Evolutionary conservation across 2,888 invertebrate genomes (phyloP).

Genomic region (Drosophila borborema): DNA sequence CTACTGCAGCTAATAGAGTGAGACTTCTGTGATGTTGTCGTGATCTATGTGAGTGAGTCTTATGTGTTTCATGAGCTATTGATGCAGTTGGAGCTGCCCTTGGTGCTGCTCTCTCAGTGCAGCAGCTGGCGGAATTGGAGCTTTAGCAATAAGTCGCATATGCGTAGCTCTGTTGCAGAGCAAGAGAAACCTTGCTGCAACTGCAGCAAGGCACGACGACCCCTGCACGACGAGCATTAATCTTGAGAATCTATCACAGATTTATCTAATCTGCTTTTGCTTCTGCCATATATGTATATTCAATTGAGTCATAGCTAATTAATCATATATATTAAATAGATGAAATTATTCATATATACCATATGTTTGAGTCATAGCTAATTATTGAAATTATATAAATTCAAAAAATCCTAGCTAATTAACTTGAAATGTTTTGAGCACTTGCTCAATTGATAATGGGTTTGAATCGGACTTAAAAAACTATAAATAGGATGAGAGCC

Average conservation of each 20-base stretch:
- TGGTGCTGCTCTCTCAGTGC: constrained; percentile 27
- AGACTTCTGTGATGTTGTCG: constrained; percentile 18
- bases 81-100: constrained; percentile 21
- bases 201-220: constrained; percentile 43
- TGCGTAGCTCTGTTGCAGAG: constrained; percentile 29
- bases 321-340: too few relatives aligned
- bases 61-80: constrained; percentile 52
- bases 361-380: too few relatives aligned
- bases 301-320: too few relatives aligned
- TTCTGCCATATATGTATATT: too few relatives aligned
- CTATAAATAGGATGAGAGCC: background rate
- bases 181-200: constrained; percentile 23
- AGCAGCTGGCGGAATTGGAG: constrained; percentile 46
- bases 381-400: too few relatives aligned
- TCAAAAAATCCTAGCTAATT: background rate
- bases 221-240: too few relatives aligned
- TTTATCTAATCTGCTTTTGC: too few relatives aligned
- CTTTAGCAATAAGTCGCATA: constrained; percentile 22
- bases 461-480: background rate
- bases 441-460: background rate
- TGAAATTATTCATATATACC: too few relatives aligned
- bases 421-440: background rate
- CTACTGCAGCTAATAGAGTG: too few relatives aligned
- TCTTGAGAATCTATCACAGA: too few relatives aligned
- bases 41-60: constrained; percentile 41